A percentile compares a stretch with the other conserved stretches of the same genome.
These are phyloP conservation scores for Hozukius guyotensis DNA, from an alignment of 2,797 vertebrate species.

Conservation along the genomic window DNA sequence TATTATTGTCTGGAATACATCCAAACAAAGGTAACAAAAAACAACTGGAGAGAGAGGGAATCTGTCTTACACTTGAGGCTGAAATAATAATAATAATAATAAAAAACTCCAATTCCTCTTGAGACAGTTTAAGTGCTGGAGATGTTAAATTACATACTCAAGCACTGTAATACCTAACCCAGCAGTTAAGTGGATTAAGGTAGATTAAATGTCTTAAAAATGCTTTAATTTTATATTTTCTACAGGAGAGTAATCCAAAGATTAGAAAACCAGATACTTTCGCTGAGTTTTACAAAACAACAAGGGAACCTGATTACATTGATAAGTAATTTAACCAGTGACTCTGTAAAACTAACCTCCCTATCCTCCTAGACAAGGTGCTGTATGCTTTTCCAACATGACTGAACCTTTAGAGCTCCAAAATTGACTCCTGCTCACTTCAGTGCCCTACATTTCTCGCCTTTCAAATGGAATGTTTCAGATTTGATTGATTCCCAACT, in stretches of 20 bases:
- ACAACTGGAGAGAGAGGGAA: neutral
- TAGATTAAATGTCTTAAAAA: slow-evolving; percentile 25
- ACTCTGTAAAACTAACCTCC: neutral
- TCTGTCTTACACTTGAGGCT: slow-evolving; percentile 4
- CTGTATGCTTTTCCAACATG: slow-evolving; percentile 30
- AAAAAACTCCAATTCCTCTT: slow-evolving; percentile 11
- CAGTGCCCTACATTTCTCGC: slow-evolving; percentile 69
- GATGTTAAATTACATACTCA: slow-evolving; percentile 19
- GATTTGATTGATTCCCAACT: slow-evolving; percentile 81
- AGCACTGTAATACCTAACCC: neutral
- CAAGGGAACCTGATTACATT: neutral
- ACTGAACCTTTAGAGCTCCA: slow-evolving; percentile 51
- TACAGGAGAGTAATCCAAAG: neutral
- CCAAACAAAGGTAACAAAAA: slow-evolving; percentile 21
- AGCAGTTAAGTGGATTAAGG: slow-evolving; percentile 11
- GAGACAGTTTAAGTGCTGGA: slow-evolving; percentile 10
- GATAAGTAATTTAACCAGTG: slow-evolving; percentile 9
- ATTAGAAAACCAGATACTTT: neutral
- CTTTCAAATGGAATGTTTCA: slow-evolving; percentile 74
- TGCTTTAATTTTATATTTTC: neutral
- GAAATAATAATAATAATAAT: neutral
- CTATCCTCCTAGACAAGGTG: neutral
- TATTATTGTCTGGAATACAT: slow-evolving; percentile 43
- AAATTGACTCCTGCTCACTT: slow-evolving; percentile 71
- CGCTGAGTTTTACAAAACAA: neutral